Percentiles rank a stretch among this genome's conserved stretches.
Conservation (phyloP, 2,888 invertebrate species). For the Conus canariensis region DNA sequence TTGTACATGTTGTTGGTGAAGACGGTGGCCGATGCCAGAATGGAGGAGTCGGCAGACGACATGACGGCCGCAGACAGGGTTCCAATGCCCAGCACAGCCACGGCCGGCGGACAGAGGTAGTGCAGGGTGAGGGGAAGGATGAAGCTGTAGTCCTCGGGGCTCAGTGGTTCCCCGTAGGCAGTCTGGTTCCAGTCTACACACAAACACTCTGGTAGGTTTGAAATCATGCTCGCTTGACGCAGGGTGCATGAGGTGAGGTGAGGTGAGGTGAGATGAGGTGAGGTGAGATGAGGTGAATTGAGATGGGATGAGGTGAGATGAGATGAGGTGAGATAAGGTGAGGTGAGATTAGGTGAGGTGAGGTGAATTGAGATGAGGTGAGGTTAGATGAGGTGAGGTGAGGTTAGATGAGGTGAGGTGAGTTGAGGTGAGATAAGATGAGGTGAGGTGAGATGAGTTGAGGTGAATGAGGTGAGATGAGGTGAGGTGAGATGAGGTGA, state of each 20-base stretch:
- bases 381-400: no score
- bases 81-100: slow-evolving; percentile 98
- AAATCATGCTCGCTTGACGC: not conserved
- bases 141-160: slow-evolving; percentile 88
- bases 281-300: no score
- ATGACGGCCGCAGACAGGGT: slow-evolving; percentile 99
- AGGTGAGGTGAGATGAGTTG: no score
- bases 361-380: no score
- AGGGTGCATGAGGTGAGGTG: not conserved
- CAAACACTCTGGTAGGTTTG: no score
- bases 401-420: no score
- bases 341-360: no score
- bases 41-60: slow-evolving; percentile 99
- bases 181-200: slow-evolving; percentile 96
- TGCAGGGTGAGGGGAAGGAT: slow-evolving; percentile 98
- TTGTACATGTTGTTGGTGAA: slow-evolving; percentile 98
- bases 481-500: no score
- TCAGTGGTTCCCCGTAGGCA: slow-evolving; percentile 82
- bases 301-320: no score
- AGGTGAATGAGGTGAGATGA: no score
- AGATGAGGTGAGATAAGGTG: no score
- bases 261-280: not conserved
- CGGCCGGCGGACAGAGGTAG: slow-evolving; percentile 95
- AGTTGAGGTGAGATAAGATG: no score
- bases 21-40: slow-evolving; percentile 98